Evolutionary conservation across 2,797 vertebrate genomes (phyloP).

Genomic region (Lindbergichthys nudifrons): DNA sequence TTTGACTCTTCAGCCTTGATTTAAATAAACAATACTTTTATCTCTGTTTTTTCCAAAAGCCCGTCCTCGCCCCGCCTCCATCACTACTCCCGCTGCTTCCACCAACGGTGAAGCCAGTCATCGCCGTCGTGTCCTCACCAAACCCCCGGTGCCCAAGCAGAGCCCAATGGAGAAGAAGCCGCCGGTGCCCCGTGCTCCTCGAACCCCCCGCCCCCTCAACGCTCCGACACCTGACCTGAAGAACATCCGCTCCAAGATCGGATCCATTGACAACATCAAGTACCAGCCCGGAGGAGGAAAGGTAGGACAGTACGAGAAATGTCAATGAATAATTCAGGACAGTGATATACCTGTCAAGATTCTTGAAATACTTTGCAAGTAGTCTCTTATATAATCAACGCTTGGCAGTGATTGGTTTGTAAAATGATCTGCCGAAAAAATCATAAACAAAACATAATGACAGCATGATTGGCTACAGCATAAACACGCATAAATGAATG

Average conservation of each 20-base stretch:
- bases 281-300: constrained; percentile 98
- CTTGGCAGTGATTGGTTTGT: constrained; percentile 3
- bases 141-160: constrained; percentile 84
- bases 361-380: constrained; percentile 8
- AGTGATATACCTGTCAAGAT: constrained; percentile 9
- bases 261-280: constrained; percentile 99
- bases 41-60: constrained; percentile 34
- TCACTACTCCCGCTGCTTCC: constrained; percentile 69
- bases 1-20: not conserved
- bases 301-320: constrained; percentile 81
- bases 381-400: constrained; percentile 22
- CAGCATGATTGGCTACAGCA: not conserved
- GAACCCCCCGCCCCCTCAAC: constrained; percentile 82
- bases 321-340: constrained; percentile 24
- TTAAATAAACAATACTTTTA: not conserved
- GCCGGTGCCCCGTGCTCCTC: constrained; percentile 73
- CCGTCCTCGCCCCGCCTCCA: constrained; percentile 69
- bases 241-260: constrained; percentile 95
- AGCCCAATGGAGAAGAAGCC: constrained; percentile 85
- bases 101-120: constrained; percentile 76
- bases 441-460: not conserved
- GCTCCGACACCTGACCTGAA: constrained; percentile 90
- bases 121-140: constrained; percentile 83
- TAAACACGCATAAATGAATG: not conserved
- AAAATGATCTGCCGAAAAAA: not conserved